Percentiles rank a stretch among this genome's conserved stretches.
Conservation (phyloP, 2,888 invertebrate genomes). For the Ichneumoninae sp. region DNA sequence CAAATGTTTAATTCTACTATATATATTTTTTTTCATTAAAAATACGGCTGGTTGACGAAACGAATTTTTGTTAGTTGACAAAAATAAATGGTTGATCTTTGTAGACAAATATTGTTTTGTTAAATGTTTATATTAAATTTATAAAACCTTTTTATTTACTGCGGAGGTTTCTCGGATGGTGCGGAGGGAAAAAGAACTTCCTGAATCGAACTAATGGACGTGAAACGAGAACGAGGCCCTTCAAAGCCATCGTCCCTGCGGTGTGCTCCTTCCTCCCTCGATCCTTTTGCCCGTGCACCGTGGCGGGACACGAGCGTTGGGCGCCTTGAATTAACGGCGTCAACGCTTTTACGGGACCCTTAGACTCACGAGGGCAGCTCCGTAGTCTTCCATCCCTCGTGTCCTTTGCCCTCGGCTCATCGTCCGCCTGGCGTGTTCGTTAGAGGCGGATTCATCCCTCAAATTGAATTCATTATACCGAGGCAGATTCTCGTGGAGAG, state of each 20-base stretch:
- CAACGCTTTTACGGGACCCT: slow-evolving; percentile 54
- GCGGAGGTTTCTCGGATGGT: not conserved
- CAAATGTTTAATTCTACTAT: not conserved
- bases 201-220: slow-evolving; percentile 47
- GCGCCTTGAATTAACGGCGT: slow-evolving; percentile 63
- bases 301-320: slow-evolving; percentile 4
- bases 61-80: not conserved
- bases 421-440: slow-evolving; percentile 78
- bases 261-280: slow-evolving; percentile 52
- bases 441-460: slow-evolving; percentile 82
- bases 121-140: not conserved
- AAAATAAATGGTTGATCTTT: not conserved
- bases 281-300: slow-evolving; percentile 49
- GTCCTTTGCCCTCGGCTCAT: slow-evolving; percentile 67
- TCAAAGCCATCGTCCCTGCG: slow-evolving; percentile 32
- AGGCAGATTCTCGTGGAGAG: slow-evolving; percentile 81
- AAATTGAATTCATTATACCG: slow-evolving; percentile 83
- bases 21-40: too few relatives aligned
- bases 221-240: slow-evolving; percentile 37
- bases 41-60: not conserved
- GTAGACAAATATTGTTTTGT: not conserved
- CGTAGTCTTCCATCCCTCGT: slow-evolving; percentile 24
- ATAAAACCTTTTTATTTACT: not conserved
- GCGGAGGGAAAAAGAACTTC: slow-evolving; percentile 10
- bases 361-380: slow-evolving; percentile 27